Base-by-base conservation (phyloP, 2,113 vertebrate genomes). In the Felis catus region DNA sequence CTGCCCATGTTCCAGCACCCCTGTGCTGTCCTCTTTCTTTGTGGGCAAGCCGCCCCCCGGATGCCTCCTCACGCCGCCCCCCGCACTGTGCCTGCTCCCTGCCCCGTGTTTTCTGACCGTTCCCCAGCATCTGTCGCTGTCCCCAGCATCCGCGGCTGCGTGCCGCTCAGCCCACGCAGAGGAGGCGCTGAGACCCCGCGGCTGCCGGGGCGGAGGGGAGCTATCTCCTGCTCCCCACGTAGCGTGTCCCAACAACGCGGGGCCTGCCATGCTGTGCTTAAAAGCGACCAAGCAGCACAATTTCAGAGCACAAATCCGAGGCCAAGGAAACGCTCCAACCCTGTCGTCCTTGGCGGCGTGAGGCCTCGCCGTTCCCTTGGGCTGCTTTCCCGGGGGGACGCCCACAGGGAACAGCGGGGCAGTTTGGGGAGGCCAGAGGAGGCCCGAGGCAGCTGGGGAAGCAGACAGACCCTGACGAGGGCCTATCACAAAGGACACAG, bases 271-370 rank as follows among this genome's bases (percentile, higher is more conserved):
- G 55, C 51, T 66, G 65, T 4, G 48, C 94, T 96, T 94, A 83
- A 96, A 96, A 88, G 71, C 0, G 0, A 95, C 85, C 61, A 63
- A 61, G 61, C 95, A 45, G 96, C 79, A 94, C 29, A 8, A 45
- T 27, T 39, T 39, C 41, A 9, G 91, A 80, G 96, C 97, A 82
- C 63, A 92, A 82, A 66, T 39, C 83, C 70, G 63, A 81, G 97
- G 96, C 76, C 84, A 41, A 71, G 93, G 87, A 94, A 97, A 76
- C 74, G 93, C 97, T 76, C 96, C 79, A 70, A 95, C 68, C 95
- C 5, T 96, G 29, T 95, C 98, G 98, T 92, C 33, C 95, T 98
- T 98, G 98, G 97, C 96, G 93, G 79, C 41, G 63, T 97, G 87
- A 78, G 41, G 45, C 83, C 97, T 97, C 68, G 6, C 3, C 10